Base-by-base conservation (phyloP, 1,140 invertebrate genomes). In the Caenorhabditis tropicalis region DNA sequence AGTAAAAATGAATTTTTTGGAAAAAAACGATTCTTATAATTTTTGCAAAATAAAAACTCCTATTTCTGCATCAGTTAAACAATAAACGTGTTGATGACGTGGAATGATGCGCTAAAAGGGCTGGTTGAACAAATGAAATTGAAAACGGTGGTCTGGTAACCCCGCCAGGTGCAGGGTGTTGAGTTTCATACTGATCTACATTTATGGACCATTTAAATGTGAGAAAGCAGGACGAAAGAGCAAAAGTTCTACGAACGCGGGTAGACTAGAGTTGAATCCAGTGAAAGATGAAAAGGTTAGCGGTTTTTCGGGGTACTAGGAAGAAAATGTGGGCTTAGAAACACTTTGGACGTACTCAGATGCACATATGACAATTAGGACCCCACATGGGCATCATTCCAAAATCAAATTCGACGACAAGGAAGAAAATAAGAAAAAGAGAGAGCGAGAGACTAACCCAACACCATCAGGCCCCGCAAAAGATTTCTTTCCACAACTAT, bases 31-130 rank as follows among this genome's bases (percentile, higher is more conserved):
- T 43, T 43, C 5, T 43, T n/a, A n/a, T n/a, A n/a, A n/a, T n/a
- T n/a, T n/a, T n/a, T n/a, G n/a, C n/a, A n/a, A n/a, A n/a, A n/a
- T n/a, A n/a, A n/a, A n/a, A n/a, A n/a, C n/a, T n/a, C n/a, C n/a
- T n/a, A n/a, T n/a, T n/a, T n/a, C n/a, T n/a, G n/a, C n/a, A n/a
- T n/a, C n/a, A n/a, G n/a, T n/a, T n/a, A n/a, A n/a, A n/a, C n/a
- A n/a, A n/a, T n/a, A 65, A 65, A 65, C 58, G 36, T 65, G n/a
- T 19, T 65, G 58, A 65, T 65, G 65, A 74, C 65, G 65, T 43
- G 65, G 65, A 65, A 65, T 65, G 58, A 65, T 65, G 58, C 58
- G 29, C 58, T n/a, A 29, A 19, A 65, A 36, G n/a, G 58, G 58
- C 19, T n/a, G n/a, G 16, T 36, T 65, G 58, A 46, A 36, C 65